A percentile compares a stretch with the other conserved stretches of the same genome.
Evolutionary conservation across 2,113 vertebrate genomes (phyloP).

Genomic region (Addax nasomaculatus): DNA sequence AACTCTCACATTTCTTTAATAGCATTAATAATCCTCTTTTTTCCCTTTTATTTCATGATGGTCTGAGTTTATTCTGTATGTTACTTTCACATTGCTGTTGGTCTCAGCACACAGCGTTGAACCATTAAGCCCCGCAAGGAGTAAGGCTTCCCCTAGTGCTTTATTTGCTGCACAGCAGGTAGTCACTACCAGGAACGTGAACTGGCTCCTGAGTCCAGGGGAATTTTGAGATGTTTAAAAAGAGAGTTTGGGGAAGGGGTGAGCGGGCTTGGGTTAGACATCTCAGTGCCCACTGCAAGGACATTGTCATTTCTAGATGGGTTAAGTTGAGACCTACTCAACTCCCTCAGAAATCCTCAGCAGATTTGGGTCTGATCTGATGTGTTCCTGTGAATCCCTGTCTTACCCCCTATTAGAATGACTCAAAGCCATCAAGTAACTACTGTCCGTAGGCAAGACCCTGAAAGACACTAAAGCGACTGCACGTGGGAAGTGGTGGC

Average conservation of each 20-base stretch:
- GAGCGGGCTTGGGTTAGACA: background rate
- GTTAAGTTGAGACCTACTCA: background rate
- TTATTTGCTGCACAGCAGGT: background rate
- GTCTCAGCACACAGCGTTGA: background rate
- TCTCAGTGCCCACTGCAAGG: background rate
- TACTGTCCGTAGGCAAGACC: background rate
- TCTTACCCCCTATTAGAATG: background rate
- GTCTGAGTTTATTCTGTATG: background rate
- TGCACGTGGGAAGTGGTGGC: background rate
- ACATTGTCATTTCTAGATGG: background rate
- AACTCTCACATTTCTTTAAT: background rate
- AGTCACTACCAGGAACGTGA: background rate
- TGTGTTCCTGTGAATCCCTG: background rate
- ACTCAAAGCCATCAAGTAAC: background rate
- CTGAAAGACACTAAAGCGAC: background rate
- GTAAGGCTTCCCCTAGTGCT: background rate
- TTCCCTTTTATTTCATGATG: background rate
- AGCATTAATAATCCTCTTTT: background rate
- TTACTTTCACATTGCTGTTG: background rate
- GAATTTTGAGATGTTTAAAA: background rate
- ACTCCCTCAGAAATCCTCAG: background rate
- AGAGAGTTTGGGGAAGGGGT: background rate
- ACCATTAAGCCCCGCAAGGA: background rate
- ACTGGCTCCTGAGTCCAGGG: background rate
- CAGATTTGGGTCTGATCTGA: background rate